A percentile compares a stretch with the other conserved stretches of the same genome.
Evolutionary conservation across 2,888 invertebrate genomes (phyloP).

Genomic region (Dynastes hyllus): DNA sequence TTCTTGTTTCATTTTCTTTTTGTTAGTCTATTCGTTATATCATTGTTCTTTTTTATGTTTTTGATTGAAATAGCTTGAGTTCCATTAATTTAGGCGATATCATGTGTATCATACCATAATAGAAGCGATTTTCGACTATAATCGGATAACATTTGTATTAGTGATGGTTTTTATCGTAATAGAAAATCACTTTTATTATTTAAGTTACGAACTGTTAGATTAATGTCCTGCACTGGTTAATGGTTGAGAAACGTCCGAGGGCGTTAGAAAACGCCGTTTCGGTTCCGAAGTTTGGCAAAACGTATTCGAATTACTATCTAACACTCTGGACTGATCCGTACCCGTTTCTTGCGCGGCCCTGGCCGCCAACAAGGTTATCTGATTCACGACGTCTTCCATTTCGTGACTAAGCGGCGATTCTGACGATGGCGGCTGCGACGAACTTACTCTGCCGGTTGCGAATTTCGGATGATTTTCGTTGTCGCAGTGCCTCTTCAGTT

Average conservation of each 20-base stretch:
- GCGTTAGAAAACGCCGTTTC: constrained; percentile 74
- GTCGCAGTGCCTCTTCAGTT: constrained; percentile 79
- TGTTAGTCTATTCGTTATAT: constrained; percentile 15
- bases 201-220: constrained; percentile 56
- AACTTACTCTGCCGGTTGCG: constrained; percentile 60
- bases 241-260: constrained; percentile 73
- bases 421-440: constrained; percentile 68
- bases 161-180: background rate
- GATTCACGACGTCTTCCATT: constrained; percentile 89
- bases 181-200: constrained; percentile 28
- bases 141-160: background rate
- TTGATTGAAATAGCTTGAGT: constrained; percentile 27
- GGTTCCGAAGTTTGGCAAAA: constrained; percentile 76
- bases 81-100: constrained; percentile 24
- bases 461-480: constrained; percentile 73
- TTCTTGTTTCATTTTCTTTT: constrained; percentile 22
- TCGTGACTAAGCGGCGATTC: constrained; percentile 82
- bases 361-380: constrained; percentile 85
- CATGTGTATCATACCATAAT: constrained; percentile 29
- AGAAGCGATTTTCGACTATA: background rate
- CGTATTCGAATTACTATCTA: constrained; percentile 75
- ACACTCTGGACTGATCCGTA: constrained; percentile 62
- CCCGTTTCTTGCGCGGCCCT: constrained; percentile 81
- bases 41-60: background rate
- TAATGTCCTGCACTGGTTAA: constrained; percentile 75